phyloP scores from a whole-genome alignment of 2,888 invertebrate genomes.

The Athalia rosae region DNA sequence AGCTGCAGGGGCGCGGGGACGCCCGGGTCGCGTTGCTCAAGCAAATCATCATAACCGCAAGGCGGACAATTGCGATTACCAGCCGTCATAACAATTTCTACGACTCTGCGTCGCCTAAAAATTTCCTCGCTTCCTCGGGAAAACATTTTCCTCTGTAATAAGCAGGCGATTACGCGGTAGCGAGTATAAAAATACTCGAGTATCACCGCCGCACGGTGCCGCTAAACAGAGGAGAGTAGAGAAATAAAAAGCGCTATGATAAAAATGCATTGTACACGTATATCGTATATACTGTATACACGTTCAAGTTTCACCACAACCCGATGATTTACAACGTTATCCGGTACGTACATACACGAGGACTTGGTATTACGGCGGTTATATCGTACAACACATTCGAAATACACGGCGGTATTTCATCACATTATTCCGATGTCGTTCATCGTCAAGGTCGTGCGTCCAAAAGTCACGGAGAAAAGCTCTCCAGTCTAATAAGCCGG shows the following conservation, averaged over 20 bases:
- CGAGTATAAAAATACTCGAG: too few relatives aligned
- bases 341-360: neutral
- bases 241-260: neutral
- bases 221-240: conserved; percentile 1
- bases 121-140: conserved; percentile 30
- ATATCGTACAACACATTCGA: neutral
- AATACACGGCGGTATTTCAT: too few relatives aligned
- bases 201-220: neutral
- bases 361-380: neutral
- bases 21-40: neutral
- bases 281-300: neutral
- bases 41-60: conserved; percentile 41
- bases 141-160: conserved; percentile 20
- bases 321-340: conserved; percentile 24
- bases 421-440: too few relatives aligned
- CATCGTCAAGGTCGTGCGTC: too few relatives aligned
- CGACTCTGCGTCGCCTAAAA: conserved; percentile 21
- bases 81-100: conserved; percentile 35
- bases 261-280: conserved; percentile 8
- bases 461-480: too few relatives aligned
- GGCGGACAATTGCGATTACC: conserved; percentile 39
- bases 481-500: too few relatives aligned
- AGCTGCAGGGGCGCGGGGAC: neutral
- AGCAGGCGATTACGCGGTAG: neutral
- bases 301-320: conserved; percentile 20